Evolutionary conservation across 2,797 vertebrate genomes (phyloP).

Genomic region (Lepilemur septentrionalis): DNA sequence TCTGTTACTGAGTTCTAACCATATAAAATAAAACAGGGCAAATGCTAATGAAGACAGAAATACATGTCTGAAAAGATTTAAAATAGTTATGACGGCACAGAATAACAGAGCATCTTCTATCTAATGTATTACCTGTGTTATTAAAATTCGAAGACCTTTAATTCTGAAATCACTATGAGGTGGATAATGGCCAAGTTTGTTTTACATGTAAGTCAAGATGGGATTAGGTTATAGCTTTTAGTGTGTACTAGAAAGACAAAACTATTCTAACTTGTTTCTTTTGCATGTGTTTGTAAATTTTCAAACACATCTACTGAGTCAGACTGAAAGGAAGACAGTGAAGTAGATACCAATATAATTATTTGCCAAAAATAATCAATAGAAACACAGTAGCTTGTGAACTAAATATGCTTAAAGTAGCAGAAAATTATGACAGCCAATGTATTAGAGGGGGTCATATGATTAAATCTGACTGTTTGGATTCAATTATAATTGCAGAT

Average conservation of each 20-base stretch:
- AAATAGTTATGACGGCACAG: not conserved
- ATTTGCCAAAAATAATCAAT: constrained; percentile 48
- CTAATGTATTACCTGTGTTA: not conserved
- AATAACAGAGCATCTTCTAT: not conserved
- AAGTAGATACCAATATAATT: constrained; percentile 26
- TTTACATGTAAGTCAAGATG: not conserved
- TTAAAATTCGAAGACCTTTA: not conserved
- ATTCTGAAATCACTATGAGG: constrained; percentile 8
- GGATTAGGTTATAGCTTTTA: not conserved
- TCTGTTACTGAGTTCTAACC: not conserved
- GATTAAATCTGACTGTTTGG: constrained; percentile 78
- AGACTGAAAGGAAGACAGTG: not conserved
- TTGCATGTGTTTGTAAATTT: not conserved
- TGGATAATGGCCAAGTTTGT: not conserved
- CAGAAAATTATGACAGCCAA: constrained; percentile 77
- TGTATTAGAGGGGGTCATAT: constrained; percentile 77
- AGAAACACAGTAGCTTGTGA: constrained; percentile 81
- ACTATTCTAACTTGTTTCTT: not conserved
- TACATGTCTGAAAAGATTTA: not conserved
- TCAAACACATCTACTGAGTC: not conserved
- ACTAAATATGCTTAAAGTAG: constrained; percentile 78
- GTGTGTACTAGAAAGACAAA: not conserved
- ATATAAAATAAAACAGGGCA: not conserved
- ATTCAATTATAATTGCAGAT: constrained; percentile 84
- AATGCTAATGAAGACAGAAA: not conserved